Evolutionary conservation across 2,113 vertebrate species (phyloP), one percentile per base, ranked within the genome.

Genomic region (Osmerus eperlanus): DNA sequence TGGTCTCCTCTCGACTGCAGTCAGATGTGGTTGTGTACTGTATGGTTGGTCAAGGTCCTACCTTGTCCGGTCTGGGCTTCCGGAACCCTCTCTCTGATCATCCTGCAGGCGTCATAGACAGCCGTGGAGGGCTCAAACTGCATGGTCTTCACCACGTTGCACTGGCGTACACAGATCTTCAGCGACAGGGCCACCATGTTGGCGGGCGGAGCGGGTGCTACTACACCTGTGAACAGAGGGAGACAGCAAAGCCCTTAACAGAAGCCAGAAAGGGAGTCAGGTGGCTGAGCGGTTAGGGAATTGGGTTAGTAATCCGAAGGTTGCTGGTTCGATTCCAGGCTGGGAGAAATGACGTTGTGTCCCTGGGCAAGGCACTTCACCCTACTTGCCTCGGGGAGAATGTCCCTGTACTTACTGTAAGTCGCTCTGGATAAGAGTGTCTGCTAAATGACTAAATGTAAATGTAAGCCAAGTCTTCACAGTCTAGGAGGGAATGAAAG

Each of bases 111-210:
- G 0, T 99, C 97, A 0, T 99, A 99, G 25, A 99, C 93, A 0
- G 96, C 96, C 0, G 97, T 98, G 52, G 96, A 98, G 0, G 97
- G 97, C 52, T 99, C 97, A 65, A 99, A 99, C 85, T 99, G 97
- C 97, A 99, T 99, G 0, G 97, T 99, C 91, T 99, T 99, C 83
- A 99, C 96, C 5, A 99, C 97, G 2, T 99, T 99, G 92, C 97
- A 98, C 12, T 99, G 97, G 29, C 97, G 96, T 62, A 99, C 90
- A 54, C 97, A 99, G 73, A 99, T 99, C 92, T 99, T 99, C 78
- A 99, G 83, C 12, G 97, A 99, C 67, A 99, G 86, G 62, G 93
- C 96, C 83, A 99, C 97, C 97, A 99, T 99, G 73, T 88, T 94
- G 86, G 59, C 79, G 2, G 79, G 61, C 3, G 8, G 68, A 68